Evolutionary conservation across 2,113 vertebrate genomes (phyloP).

Genomic region (Tetrax tetrax): DNA sequence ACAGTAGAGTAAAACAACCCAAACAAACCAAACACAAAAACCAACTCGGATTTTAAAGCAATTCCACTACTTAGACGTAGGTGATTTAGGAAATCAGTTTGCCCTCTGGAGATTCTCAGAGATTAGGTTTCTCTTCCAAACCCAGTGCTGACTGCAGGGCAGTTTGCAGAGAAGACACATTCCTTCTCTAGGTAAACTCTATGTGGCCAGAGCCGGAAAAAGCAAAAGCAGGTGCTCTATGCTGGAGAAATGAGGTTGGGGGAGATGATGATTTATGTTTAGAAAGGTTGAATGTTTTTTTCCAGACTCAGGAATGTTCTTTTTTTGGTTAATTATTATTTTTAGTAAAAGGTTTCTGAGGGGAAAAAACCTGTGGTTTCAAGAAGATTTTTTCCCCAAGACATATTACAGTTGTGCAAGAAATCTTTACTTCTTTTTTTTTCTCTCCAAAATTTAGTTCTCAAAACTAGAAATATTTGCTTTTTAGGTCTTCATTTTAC

Average conservation of each 20-base stretch:
- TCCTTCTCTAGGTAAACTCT: constrained; percentile 32
- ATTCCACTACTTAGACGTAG: background rate
- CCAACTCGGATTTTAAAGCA: background rate
- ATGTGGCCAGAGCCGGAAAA: background rate
- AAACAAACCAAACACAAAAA: background rate
- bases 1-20: background rate
- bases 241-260: background rate
- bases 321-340: background rate
- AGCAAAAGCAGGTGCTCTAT: constrained; percentile 50
- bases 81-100: background rate
- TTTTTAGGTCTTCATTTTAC: constrained; percentile 3
- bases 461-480: background rate
- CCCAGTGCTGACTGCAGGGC: constrained; percentile 1
- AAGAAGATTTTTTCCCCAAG: constrained; percentile 33
- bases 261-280: constrained; percentile 46
- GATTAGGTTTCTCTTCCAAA: background rate
- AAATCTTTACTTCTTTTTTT: constrained; percentile 7
- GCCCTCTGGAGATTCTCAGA: background rate
- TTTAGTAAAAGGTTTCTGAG: constrained; percentile 32
- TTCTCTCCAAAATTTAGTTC: background rate
- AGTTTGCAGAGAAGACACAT: constrained; percentile 38
- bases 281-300: constrained; percentile 31
- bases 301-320: constrained; percentile 43
- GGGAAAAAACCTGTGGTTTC: constrained; percentile 40
- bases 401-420: constrained; percentile 19